Evolutionary conservation across 1,140 invertebrate species (phyloP).

Genomic region (Panonychus citri): DNA sequence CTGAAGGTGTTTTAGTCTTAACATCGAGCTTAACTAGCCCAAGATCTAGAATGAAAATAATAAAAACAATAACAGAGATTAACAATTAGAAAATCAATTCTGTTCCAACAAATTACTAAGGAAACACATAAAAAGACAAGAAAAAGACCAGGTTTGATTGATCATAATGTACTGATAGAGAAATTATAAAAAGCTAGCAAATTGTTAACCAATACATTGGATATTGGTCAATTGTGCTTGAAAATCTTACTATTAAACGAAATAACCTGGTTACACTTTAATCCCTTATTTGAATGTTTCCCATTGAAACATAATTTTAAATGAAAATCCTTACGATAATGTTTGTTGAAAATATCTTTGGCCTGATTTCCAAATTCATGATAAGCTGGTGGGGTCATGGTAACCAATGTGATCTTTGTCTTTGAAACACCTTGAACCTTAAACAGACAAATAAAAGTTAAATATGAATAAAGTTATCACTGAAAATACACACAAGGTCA

Average conservation of each 20-base stretch:
- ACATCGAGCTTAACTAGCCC: conserved; percentile 77
- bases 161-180: not conserved
- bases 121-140: not conserved
- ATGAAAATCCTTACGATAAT: conserved; percentile 41
- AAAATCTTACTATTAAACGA: not conserved
- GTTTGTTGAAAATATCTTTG: conserved; percentile 82
- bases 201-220: not conserved
- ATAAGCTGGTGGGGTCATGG: conserved; percentile 76
- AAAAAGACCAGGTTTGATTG: not conserved
- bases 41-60: conserved; percentile 35
- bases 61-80: not conserved
- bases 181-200: not conserved
- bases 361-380: conserved; percentile 83
- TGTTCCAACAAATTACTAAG: not conserved
- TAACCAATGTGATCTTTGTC: too few species aligned
- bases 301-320: not conserved
- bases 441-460: too few species aligned
- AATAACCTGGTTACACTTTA: not conserved
- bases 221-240: not conserved
- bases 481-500: too few species aligned
- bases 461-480: too few species aligned
- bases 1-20: conserved; percentile 72
- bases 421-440: too few species aligned
- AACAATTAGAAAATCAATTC: not conserved
- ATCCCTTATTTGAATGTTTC: not conserved